These are phyloP conservation scores for Thymelicus acteon DNA, from an alignment of 2,888 invertebrate species.

Conservation along the genomic window DNA sequence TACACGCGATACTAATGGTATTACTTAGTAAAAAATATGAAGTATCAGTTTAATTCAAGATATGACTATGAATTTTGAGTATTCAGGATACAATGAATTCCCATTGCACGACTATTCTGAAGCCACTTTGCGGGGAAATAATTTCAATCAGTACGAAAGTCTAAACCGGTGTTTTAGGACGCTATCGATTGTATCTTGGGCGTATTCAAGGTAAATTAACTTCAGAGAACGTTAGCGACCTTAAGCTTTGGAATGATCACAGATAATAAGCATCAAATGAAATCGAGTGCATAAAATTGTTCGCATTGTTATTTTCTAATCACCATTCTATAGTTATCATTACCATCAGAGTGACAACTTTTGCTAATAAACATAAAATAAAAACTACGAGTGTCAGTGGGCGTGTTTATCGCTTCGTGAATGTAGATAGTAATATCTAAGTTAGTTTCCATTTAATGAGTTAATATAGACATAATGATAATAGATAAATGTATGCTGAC, in stretches of 20 bases:
- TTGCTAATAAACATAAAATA: conserved; percentile 14
- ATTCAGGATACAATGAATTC: neutral
- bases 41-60: too few relatives aligned
- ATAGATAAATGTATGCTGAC: conserved; percentile 16
- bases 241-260: conserved; percentile 18
- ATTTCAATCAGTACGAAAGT: neutral
- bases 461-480: conserved; percentile 28
- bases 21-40: too few relatives aligned
- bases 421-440: conserved; percentile 10
- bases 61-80: too few relatives aligned
- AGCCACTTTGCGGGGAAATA: neutral
- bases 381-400: conserved; percentile 14
- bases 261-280: conserved; percentile 24
- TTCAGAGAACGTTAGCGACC: conserved; percentile 32
- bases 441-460: conserved; percentile 15
- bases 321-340: conserved; percentile 9
- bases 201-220: conserved; percentile 31
- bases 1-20: neutral
- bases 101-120: neutral
- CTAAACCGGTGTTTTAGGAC: conserved; percentile 6
- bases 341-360: neutral
- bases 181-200: conserved; percentile 17
- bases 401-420: conserved; percentile 16
- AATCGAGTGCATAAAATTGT: conserved; percentile 24
- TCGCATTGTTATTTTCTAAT: conserved; percentile 19